phyloP scores from a whole-genome alignment of 2,113 vertebrate genomes.

The Macquaria ambigua region DNA sequence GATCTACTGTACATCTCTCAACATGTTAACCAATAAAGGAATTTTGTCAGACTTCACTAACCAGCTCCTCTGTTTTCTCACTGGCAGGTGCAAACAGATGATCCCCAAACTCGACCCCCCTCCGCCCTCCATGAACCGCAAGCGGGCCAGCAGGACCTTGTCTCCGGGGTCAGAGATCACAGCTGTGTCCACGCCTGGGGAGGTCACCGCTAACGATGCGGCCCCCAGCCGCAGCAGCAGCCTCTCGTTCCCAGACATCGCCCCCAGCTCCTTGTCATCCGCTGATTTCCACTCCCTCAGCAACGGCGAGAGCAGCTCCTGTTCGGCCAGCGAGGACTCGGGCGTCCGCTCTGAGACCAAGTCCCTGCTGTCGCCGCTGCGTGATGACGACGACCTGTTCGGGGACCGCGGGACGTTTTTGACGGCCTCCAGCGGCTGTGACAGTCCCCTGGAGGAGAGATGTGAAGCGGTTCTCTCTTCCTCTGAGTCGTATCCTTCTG shows the following conservation, averaged over 20 bases:
- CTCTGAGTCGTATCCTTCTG: slow-evolving; percentile 16
- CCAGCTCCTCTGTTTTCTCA: neutral
- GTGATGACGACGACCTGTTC: slow-evolving; percentile 76
- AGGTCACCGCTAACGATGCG: slow-evolving; percentile 40
- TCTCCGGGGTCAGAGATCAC: slow-evolving; percentile 80
- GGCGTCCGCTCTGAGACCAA: slow-evolving; percentile 83
- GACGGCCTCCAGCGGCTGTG: slow-evolving; percentile 76
- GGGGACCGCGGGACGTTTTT: slow-evolving; percentile 71
- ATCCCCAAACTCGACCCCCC: slow-evolving; percentile 89
- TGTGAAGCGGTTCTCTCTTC: neutral
- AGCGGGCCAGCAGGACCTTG: slow-evolving; percentile 86
- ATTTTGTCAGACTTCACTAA: neutral
- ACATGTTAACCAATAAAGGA: neutral
- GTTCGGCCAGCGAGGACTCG: slow-evolving; percentile 80
- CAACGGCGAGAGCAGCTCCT: slow-evolving; percentile 77
- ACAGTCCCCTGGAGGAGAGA: slow-evolving; percentile 77
- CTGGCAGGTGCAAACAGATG: slow-evolving; percentile 81
- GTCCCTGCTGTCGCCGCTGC: slow-evolving; percentile 66
- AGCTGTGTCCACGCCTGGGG: neutral
- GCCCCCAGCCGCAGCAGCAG: slow-evolving; percentile 70
- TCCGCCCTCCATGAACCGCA: slow-evolving; percentile 83
- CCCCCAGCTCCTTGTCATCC: slow-evolving; percentile 82
- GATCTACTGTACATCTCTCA: neutral
- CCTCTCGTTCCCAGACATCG: slow-evolving; percentile 82
- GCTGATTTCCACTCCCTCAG: slow-evolving; percentile 81